These are phyloP conservation scores for Theocolax elegans DNA, from an alignment of 1,140 invertebrate genomes.

Conservation along the genomic window DNA sequence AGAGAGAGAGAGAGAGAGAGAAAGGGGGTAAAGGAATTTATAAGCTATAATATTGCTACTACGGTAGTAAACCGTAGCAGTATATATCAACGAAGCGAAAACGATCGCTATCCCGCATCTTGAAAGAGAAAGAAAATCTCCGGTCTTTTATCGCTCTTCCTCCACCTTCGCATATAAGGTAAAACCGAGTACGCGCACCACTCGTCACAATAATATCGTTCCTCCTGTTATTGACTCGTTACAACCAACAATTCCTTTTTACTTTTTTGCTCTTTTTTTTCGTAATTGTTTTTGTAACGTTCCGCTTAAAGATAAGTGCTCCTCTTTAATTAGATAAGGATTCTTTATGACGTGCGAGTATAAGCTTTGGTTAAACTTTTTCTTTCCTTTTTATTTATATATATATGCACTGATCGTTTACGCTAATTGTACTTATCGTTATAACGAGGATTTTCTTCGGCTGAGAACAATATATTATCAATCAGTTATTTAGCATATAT, in stretches of 20 bases:
- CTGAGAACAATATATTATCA: conserved; percentile 1
- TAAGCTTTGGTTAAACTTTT: not conserved
- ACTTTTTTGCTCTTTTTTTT: too few relatives aligned
- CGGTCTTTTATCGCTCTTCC: conserved; percentile 54
- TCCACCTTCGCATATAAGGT: too few relatives aligned
- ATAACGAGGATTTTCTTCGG: conserved; percentile 5
- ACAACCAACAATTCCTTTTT: not conserved
- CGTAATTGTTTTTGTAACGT: not conserved
- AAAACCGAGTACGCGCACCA: too few relatives aligned
- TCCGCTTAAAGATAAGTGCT: not conserved
- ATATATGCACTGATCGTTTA: conserved; percentile 7
- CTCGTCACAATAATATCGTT: conserved; percentile 38
- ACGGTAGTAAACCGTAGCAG: conserved; percentile 59
- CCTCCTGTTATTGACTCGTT: conserved; percentile 36
- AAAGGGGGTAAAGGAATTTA: conserved; percentile 56
- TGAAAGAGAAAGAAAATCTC: conserved; percentile 30
- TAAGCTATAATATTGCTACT: conserved; percentile 63
- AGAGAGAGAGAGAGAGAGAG: conserved; percentile 38
- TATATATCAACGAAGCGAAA: conserved; percentile 55
- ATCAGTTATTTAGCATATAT: too few relatives aligned
- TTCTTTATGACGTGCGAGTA: conserved; percentile 32
- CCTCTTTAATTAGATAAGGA: conserved; percentile 35
- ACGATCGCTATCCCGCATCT: conserved; percentile 48
- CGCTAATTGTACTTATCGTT: not conserved
- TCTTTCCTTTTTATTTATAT: conserved; percentile 8